These are phyloP conservation scores for Dicyrtoma fusca DNA, from an alignment of 2,888 invertebrate genomes.

Conservation along the genomic window DNA sequence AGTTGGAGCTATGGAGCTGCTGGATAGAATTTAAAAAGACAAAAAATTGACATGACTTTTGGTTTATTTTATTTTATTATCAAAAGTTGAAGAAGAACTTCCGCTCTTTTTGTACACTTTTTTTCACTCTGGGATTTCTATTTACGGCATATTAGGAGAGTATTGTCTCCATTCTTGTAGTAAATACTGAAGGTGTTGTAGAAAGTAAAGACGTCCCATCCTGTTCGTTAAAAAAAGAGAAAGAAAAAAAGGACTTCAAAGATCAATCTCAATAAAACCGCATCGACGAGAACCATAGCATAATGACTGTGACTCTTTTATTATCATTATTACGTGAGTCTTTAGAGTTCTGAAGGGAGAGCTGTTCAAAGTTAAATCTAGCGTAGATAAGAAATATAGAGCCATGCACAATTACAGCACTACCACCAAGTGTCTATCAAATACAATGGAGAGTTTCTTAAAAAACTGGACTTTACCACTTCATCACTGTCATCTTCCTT, in stretches of 20 bases:
- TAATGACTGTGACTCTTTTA: background rate
- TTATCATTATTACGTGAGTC: no score
- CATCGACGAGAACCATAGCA: conserved; percentile 13
- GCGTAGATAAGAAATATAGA: background rate
- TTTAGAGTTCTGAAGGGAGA: no score
- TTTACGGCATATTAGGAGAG: background rate
- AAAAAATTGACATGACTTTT: no score
- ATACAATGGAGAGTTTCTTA: conserved; percentile 17
- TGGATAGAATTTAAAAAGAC: no score
- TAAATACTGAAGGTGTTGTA: conserved; percentile 12
- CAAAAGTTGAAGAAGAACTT: conserved; percentile 17
- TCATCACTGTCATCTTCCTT: conserved; percentile 35
- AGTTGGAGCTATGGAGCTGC: no score
- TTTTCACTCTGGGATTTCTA: background rate
- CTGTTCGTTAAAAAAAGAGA: conserved; percentile 10
- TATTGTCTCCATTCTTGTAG: background rate
- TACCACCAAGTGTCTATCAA: no score
- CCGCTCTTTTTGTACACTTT: conserved; percentile 24
- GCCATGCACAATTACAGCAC: no score
- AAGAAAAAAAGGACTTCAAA: conserved; percentile 25
- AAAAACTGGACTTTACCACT: conserved; percentile 23
- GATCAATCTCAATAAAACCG: conserved; percentile 36
- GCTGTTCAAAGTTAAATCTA: conserved; percentile 10
- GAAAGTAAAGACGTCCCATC: conserved; percentile 9
- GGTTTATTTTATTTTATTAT: no score